These are phyloP conservation scores for Orthosia cruda DNA, from an alignment of 2,888 invertebrate species.

Conservation along the genomic window DNA sequence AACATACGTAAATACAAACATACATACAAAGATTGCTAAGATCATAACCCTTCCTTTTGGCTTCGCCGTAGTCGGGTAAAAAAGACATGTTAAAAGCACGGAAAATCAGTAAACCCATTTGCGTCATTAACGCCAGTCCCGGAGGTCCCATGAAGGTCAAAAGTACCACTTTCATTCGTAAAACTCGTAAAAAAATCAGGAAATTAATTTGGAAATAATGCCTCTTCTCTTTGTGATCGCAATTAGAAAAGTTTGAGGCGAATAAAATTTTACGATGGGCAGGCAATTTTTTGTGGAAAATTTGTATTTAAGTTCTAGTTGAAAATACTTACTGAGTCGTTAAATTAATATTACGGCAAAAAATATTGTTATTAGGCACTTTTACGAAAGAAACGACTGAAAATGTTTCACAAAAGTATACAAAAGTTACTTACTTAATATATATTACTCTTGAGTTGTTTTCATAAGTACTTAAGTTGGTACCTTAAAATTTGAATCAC, in stretches of 20 bases:
- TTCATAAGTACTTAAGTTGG: conserved; percentile 50
- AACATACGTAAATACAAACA: no score
- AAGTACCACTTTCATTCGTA: conserved; percentile 42
- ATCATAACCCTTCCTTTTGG: no score
- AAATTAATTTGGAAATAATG: conserved; percentile 69
- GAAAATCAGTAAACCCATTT: conserved; percentile 38
- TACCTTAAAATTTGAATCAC: conserved; percentile 22
- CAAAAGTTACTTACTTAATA: conserved; percentile 46
- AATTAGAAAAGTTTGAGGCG: conserved; percentile 63
- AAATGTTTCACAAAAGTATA: conserved; percentile 44
- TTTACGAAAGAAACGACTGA: conserved; percentile 39
- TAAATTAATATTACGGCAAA: conserved; percentile 57
- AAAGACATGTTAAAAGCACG: conserved; percentile 22
- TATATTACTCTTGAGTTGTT: conserved; percentile 53
- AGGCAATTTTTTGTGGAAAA: conserved; percentile 38
- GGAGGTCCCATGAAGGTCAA: conserved; percentile 42
- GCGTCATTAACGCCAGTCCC: conserved; percentile 40
- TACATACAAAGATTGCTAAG: no score
- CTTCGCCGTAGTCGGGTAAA: no score
- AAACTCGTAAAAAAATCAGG: conserved; percentile 69
- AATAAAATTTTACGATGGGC: conserved; percentile 56
- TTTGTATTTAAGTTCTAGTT: conserved; percentile 48
- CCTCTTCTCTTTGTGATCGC: conserved; percentile 57
- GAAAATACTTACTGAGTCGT: conserved; percentile 52
- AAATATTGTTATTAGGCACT: conserved; percentile 54